phyloP scores from a whole-genome alignment of 2,888 invertebrate genomes.

The Clitarchus hookeri region DNA sequence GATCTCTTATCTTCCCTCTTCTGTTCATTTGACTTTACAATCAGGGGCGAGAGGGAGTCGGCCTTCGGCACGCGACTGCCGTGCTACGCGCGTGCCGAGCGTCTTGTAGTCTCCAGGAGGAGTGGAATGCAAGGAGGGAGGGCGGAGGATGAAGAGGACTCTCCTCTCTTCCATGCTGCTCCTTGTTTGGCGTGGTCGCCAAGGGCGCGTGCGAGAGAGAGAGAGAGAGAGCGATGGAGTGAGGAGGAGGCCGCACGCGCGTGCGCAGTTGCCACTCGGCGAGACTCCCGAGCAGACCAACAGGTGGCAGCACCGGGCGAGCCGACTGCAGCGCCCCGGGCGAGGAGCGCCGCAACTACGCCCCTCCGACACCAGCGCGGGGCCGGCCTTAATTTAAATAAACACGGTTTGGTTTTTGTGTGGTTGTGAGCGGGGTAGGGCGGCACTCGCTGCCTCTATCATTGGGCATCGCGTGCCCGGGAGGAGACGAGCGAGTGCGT shows the following conservation, averaged over 20 bases:
- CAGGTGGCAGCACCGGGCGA: constrained; percentile 26
- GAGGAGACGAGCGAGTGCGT: not conserved
- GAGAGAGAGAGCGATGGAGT: not conserved
- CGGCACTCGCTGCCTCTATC: not conserved
- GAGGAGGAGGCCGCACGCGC: not conserved
- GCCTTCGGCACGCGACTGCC: constrained; percentile 2
- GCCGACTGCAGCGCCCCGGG: constrained; percentile 7
- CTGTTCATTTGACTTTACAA: constrained; percentile 22
- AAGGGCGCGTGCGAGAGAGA: no score
- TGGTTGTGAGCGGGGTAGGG: not conserved
- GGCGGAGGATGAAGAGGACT: not conserved
- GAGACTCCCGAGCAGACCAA: not conserved
- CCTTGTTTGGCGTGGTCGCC: no score
- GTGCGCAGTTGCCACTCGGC: not conserved
- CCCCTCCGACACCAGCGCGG: not conserved
- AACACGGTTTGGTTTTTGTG: not conserved
- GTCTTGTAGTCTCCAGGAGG: not conserved
- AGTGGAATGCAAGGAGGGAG: not conserved
- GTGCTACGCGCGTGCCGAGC: not conserved
- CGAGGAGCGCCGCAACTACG: constrained; percentile 6
- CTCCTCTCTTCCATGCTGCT: not conserved
- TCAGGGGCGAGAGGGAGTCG: not conserved
- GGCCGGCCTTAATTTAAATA: not conserved
- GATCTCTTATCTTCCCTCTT: not conserved
- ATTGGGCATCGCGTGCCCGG: constrained; percentile 5